Base-by-base conservation (phyloP, 1,140 invertebrate species). In the Olivierus martensii region DNA sequence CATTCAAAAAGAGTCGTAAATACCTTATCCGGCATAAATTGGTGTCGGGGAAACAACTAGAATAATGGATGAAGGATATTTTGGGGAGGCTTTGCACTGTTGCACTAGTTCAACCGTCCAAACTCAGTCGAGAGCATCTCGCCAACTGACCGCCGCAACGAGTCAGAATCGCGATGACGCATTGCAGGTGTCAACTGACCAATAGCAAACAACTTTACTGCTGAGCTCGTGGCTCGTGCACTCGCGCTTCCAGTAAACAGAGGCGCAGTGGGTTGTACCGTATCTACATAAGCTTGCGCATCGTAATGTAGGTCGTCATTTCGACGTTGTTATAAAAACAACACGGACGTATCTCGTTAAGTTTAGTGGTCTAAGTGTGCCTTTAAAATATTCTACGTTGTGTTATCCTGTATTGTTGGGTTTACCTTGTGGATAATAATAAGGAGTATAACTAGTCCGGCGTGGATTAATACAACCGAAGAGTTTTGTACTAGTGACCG, bases 231-330 rank as follows among this genome's bases (percentile, higher is more conserved):
- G 19, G 21, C 18, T 41, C 48, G 49, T 50, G 46, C 46, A 36
- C 53, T 49, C 53, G 53, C 53, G 53, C 53, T 55, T 55, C 50
- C 50, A 46, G 53, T 55, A 55, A 55, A 55, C 53, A 55, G 42
- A 46, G 53, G 49, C 17, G 19, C 44, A 15, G 39, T 11, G 10
- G 28, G 28, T 36, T 39, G 28, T 19, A 47, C 44, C 6, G n/a
- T 21, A 21, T 34, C 22, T 18, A 42, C 18, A 19, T 19, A 19
- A 19, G 18, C 18, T 19, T 12, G 18, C 18, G 17, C 18, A 21
- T 21, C 18, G 43, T 19, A 21, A 17, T 15, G 43, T 12, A 44
- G 11, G 12, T 44, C 11, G 18, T 19, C 17, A 19, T 44, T 21
- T 17, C 19, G 9, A 12, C 14, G 34, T 17, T 14, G 22, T 34